These are phyloP conservation scores for Philopedon plagiatum DNA, from an alignment of 2,888 invertebrate species.

Conservation along the genomic window DNA sequence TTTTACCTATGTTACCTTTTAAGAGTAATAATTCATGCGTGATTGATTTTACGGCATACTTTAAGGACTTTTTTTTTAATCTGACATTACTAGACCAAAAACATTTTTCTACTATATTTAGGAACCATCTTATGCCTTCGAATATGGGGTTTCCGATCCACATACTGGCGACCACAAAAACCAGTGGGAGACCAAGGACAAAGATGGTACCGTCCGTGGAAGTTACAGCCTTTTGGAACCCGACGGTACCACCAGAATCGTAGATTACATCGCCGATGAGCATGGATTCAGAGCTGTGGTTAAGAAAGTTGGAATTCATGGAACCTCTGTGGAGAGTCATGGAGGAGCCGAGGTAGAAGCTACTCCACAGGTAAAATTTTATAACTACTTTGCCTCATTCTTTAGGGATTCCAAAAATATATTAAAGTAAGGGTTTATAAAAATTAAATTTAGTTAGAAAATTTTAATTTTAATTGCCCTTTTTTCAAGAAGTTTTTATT, in stretches of 20 bases:
- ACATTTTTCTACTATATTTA: too few species aligned
- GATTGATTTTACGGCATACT: too few species aligned
- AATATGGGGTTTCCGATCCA: conserved; percentile 65
- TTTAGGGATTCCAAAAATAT: too few species aligned
- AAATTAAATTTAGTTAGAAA: too few species aligned
- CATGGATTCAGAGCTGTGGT: conserved; percentile 64
- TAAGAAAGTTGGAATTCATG: conserved; percentile 61
- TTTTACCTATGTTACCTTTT: too few species aligned
- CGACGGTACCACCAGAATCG: conserved; percentile 65
- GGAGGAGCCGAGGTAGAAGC: conserved; percentile 46
- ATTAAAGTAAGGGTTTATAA: too few species aligned
- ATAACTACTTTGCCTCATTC: too few species aligned
- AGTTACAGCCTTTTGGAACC: conserved; percentile 65
- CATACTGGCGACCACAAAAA: conserved; percentile 65
- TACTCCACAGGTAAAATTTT: conserved; percentile 17
- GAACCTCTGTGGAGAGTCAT: conserved; percentile 55
- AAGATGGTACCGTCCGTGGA: conserved; percentile 63
- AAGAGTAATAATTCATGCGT: too few species aligned
- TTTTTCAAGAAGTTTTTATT: too few species aligned
- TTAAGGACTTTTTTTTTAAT: too few species aligned
- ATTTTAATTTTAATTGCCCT: too few species aligned
- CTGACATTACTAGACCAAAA: too few species aligned
- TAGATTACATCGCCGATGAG: conserved; percentile 65
- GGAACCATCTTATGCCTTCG: conserved; percentile 63
- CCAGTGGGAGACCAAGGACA: conserved; percentile 65